Percentiles rank a stretch among this genome's conserved stretches.
These are phyloP conservation scores for Eulithis testata DNA, from an alignment of 2,888 invertebrate species.

Conservation along the genomic window DNA sequence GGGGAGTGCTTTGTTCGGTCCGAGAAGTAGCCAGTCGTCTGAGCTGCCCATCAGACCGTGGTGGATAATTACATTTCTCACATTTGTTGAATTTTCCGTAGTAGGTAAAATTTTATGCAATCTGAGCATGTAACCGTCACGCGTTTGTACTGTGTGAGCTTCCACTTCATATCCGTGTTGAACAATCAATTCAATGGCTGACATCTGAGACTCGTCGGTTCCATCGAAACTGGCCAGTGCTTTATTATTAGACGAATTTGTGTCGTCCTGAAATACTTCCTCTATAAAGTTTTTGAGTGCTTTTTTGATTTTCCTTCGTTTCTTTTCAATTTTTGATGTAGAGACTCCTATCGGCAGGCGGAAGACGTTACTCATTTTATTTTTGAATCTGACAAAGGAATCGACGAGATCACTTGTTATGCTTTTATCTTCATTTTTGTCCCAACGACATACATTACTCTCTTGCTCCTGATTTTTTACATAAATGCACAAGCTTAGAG, in stretches of 20 bases:
- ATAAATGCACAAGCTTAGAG: constrained; percentile 9
- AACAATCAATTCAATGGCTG: constrained; percentile 36
- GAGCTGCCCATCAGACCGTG: constrained; percentile 61
- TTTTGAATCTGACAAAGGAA: constrained; percentile 6
- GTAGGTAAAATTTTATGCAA: constrained; percentile 50
- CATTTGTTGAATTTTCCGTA: constrained; percentile 5
- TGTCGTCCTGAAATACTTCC: constrained; percentile 27
- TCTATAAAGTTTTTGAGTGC: constrained; percentile 44
- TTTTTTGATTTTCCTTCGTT: constrained; percentile 39
- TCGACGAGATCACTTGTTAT: not conserved
- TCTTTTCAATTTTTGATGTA: constrained; percentile 5
- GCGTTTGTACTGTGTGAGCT: constrained; percentile 51
- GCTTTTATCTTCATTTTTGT: not conserved
- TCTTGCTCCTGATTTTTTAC: not conserved
- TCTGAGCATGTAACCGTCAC: constrained; percentile 56
- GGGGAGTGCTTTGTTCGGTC: constrained; percentile 51
- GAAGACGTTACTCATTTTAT: constrained; percentile 12
- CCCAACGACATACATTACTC: not conserved
- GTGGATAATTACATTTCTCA: constrained; percentile 48
- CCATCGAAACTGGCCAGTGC: not conserved
- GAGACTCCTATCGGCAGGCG: not conserved
- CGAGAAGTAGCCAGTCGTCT: constrained; percentile 60
- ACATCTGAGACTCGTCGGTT: constrained; percentile 8
- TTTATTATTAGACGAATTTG: not conserved
- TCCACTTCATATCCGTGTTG: constrained; percentile 50